These are phyloP conservation scores for Grantiella picta DNA, from an alignment of 2,113 vertebrate genomes.

Conservation along the genomic window DNA sequence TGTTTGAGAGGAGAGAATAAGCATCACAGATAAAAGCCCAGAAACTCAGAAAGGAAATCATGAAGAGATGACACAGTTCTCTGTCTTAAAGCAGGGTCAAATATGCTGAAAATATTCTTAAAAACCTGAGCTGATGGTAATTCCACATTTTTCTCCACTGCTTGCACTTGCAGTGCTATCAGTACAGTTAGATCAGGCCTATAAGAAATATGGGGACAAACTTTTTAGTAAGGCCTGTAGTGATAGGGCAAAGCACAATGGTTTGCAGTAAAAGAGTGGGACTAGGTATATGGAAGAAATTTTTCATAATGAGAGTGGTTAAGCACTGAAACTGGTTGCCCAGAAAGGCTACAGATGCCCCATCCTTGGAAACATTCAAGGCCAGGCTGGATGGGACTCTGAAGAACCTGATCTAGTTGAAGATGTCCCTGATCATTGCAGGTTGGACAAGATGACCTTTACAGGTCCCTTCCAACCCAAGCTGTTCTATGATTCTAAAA, in stretches of 20 bases:
- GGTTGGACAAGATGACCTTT: not conserved
- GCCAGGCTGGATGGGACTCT: not conserved
- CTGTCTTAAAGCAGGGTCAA: not conserved
- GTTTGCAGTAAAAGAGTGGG: not conserved
- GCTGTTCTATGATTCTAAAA: not conserved
- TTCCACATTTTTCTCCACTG: not conserved
- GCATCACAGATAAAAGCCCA: not conserved
- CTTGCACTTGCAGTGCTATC: not conserved
- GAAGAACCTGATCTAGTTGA: not conserved
- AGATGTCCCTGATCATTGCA: not conserved
- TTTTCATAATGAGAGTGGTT: not conserved
- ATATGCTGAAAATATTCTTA: not conserved
- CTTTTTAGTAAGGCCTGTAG: not conserved
- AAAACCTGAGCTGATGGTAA: not conserved
- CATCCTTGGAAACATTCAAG: not conserved
- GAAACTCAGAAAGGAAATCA: not conserved
- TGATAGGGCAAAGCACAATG: not conserved
- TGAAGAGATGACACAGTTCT: not conserved
- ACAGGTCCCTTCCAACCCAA: not conserved
- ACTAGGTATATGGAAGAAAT: not conserved
- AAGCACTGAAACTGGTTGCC: not conserved
- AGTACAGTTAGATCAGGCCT: not conserved
- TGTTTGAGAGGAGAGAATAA: not conserved
- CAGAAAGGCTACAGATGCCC: too few relatives aligned
- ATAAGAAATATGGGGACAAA: not conserved